These are phyloP conservation scores for Rapana venosa DNA, from an alignment of 2,888 invertebrate species.

Conservation along the genomic window DNA sequence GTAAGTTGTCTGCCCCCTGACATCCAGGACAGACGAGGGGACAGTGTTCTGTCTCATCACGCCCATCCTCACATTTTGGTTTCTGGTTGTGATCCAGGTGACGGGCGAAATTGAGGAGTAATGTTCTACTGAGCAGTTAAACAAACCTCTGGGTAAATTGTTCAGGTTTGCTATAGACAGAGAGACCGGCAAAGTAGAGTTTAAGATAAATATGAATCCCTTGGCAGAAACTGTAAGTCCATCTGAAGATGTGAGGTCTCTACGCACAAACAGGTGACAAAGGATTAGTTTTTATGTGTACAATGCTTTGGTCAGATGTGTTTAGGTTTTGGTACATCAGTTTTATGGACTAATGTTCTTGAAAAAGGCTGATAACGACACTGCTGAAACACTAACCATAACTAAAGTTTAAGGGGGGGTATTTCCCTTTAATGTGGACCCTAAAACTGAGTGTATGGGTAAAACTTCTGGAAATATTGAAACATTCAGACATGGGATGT, in stretches of 20 bases:
- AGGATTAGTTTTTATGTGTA: neutral
- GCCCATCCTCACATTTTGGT: slow-evolving; percentile 18
- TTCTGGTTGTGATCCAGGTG: slow-evolving; percentile 27
- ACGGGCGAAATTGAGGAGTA: neutral
- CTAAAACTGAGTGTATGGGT: neutral
- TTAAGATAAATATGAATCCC: neutral
- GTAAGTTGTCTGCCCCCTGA: neutral
- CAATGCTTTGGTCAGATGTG: too few species aligned
- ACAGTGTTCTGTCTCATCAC: slow-evolving; percentile 30
- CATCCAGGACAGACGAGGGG: slow-evolving; percentile 13
- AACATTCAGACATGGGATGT: neutral
- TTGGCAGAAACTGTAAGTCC: neutral
- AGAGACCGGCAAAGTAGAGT: neutral
- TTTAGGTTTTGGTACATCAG: neutral
- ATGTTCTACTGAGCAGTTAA: slow-evolving; percentile 14
- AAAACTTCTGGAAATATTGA: neutral
- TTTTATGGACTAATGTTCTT: too few species aligned
- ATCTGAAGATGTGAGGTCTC: neutral
- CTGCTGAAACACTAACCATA: neutral
- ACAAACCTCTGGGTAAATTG: neutral
- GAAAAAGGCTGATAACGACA: too few species aligned
- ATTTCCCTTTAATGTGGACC: neutral
- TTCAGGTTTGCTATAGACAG: neutral
- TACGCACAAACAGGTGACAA: neutral
- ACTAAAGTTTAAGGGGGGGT: neutral